Conservation (phyloP, 2,113 vertebrate species). For the Pica pica region DNA sequence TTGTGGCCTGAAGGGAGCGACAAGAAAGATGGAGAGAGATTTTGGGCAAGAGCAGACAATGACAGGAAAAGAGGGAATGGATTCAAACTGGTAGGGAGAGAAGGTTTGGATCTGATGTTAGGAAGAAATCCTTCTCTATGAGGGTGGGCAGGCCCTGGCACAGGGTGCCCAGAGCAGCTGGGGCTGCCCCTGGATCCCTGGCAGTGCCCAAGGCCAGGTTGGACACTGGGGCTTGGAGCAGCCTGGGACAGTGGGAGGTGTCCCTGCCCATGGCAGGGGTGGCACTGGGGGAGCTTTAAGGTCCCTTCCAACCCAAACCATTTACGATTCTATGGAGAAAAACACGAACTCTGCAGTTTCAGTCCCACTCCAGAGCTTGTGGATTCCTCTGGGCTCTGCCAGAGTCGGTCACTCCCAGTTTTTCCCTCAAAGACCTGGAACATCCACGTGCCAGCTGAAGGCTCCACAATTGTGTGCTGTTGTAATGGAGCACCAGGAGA, state of each 20-base stretch:
- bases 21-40: background rate
- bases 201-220: fast-evolving
- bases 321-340: background rate
- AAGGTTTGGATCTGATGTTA: background rate
- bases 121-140: fast-evolving
- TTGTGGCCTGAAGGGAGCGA: background rate
- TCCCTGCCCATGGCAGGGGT: background rate
- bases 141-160: fast-evolving
- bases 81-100: background rate
- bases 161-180: background rate
- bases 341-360: background rate
- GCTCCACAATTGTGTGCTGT: background rate
- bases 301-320: background rate
- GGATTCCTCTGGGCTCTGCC: background rate
- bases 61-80: background rate
- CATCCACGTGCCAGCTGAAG: background rate
- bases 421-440: background rate
- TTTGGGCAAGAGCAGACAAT: too few species aligned
- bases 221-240: background rate
- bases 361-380: background rate
- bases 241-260: fast-evolving
- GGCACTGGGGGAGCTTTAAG: background rate
- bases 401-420: background rate
- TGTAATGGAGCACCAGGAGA: background rate
- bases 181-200: background rate